Base-by-base conservation (phyloP, 2,113 vertebrate species). In the Mus musculus region DNA sequence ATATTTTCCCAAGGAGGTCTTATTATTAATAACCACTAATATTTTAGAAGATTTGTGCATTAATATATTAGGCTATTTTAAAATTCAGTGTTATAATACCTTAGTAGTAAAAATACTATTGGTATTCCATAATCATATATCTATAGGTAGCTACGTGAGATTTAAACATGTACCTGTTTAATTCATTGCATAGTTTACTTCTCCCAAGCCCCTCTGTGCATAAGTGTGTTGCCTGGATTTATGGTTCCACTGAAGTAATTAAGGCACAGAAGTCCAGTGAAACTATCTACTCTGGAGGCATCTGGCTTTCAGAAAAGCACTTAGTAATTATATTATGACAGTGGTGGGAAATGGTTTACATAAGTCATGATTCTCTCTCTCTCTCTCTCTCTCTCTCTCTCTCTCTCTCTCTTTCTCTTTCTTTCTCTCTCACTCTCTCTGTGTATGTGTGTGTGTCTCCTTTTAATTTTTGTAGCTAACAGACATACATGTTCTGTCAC, bases 1-100 rank as follows among this genome's bases (percentile, higher is more conserved):
- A 76, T 71, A 52, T 12, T 88, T 92, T 94, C 59, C 7, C 22
- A 88, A 91, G 90, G 26, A 63, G 16, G 59, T 61, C 49, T 36
- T 89, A 81, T 84, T 96, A 54, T 78, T 90, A 87, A 65, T 90
- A 91, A 71, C 33, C 81, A 19, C 26, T 82, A 90, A 89, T 78
- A 59, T 67, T 8, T 92, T 19, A 88, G 6, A 86, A n/a, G 5
- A 84, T 69, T 84, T 71, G n/a, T 91, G 36, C 5, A 63, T 97
- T 16, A 42, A 76, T 10, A 54, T 71, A 77, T 52, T 85, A 77
- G 96, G 20, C 2, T 89, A 61, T 65, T 84, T 69, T 88, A 56
- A 20, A 73, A 82, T 69, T 80, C 24, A n/a, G 1, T 36, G 63
- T 85, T 92, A 33, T 19, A 69, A 69, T 7, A 69, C 12, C 5